A percentile compares a stretch with the other conserved stretches of the same genome.
Conservation (phyloP, 1,140 invertebrate species). For the Drosophila nigromelanica region DNA sequence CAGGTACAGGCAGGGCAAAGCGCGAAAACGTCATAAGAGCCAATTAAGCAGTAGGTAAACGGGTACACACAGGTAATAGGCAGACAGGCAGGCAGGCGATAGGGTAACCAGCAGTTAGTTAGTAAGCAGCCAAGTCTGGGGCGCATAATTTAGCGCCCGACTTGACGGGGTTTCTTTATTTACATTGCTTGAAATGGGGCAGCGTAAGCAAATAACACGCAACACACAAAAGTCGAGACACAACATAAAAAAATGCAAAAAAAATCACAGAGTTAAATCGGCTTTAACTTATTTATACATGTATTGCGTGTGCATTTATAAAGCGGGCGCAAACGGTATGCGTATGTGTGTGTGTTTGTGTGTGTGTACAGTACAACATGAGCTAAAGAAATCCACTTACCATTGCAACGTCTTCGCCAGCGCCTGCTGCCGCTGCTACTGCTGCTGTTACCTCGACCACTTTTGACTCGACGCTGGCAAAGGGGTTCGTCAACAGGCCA, state of each 20-base stretch:
- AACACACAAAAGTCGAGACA: constrained; percentile 44
- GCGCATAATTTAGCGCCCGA: constrained; percentile 54
- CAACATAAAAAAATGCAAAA: constrained; percentile 37
- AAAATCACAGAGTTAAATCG: constrained; percentile 69
- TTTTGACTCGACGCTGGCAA: constrained; percentile 34
- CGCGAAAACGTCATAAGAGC: constrained; percentile 82
- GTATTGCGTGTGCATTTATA: constrained; percentile 10
- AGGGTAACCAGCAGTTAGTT: constrained; percentile 29
- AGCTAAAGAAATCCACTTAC: constrained; percentile 68
- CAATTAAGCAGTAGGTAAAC: constrained; percentile 81
- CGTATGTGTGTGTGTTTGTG: constrained; percentile 20
- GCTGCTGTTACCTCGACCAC: constrained; percentile 11
- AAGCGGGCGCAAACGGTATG: neutral
- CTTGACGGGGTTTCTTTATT: constrained; percentile 47
- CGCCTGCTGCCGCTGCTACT: constrained; percentile 19
- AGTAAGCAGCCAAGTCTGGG: constrained; percentile 9
- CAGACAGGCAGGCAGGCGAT: constrained; percentile 20
- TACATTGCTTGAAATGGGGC: constrained; percentile 50
- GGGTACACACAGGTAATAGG: constrained; percentile 36
- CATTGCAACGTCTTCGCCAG: constrained; percentile 67
- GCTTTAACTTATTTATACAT: constrained; percentile 68
- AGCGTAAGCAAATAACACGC: constrained; percentile 65
- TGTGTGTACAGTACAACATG: constrained; percentile 38
- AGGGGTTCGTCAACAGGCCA: constrained; percentile 36
- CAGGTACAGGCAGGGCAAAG: constrained; percentile 50